A percentile compares a stretch with the other conserved stretches of the same genome.
Evolutionary conservation across 2,797 vertebrate species (phyloP).

Genomic region (Toxotes lorentzi): DNA sequence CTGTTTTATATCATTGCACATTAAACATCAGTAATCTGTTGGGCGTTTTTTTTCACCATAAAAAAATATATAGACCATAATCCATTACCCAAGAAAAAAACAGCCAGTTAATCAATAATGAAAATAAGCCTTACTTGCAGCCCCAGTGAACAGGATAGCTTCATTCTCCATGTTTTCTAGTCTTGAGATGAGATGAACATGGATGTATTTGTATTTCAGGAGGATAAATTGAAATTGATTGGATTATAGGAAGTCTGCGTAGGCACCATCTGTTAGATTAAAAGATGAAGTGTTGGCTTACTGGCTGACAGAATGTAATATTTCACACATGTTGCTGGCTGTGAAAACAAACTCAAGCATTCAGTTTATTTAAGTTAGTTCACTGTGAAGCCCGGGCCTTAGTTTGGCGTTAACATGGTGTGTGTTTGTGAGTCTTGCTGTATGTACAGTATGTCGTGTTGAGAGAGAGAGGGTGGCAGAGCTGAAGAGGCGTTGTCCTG

Average conservation of each 20-base stretch:
- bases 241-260: constrained; percentile 42
- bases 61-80: neutral
- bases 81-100: neutral
- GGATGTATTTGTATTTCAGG: constrained; percentile 33
- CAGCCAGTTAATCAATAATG: neutral
- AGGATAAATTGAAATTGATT: constrained; percentile 52
- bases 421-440: constrained; percentile 3
- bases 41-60: neutral
- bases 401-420: neutral
- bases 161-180: neutral
- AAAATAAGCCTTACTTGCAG: neutral
- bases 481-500: constrained; percentile 6
- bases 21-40: neutral
- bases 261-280: constrained; percentile 66
- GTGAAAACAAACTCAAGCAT: constrained; percentile 11
- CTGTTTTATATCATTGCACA: neutral
- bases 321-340: constrained; percentile 42
- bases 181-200: constrained; percentile 4
- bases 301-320: constrained; percentile 37
- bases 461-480: constrained; percentile 11
- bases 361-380: constrained; percentile 1
- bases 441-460: neutral
- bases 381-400: neutral
- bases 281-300: constrained; percentile 58
- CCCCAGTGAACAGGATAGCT: neutral